Evolutionary conservation across 2,888 invertebrate species (phyloP), one percentile per base, ranked within the genome.

Genomic region (Trachelus stipa): DNA sequence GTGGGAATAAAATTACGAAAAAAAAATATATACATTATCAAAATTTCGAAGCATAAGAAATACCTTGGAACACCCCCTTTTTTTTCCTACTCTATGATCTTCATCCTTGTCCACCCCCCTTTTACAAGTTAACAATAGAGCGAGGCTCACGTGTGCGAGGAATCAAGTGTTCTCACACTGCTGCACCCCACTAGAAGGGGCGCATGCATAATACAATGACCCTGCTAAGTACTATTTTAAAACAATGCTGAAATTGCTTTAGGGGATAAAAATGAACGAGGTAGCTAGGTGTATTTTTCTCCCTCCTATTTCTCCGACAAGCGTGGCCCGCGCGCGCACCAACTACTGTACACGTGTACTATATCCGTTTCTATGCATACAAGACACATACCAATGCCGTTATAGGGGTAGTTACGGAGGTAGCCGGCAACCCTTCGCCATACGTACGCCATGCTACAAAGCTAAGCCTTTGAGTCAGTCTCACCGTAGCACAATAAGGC

Each of bases 221-320:
- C 91, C 91, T 90, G 91, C 90, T 91, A 91, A 91, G 91, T 91
- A 91, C 91, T 91, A 91, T 91, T 91, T 91, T 91, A 91, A 91
- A 91, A 91, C 91, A 91, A 91, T 91, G 91, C 91, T 91, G 90
- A 91, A 91, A 91, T 91, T 91, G 91, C 91, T 91, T 91, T 91
- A 91, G 91, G 91, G 91, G 91, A 91, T 91, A 91, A 91, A 91
- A 91, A 91, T 91, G 91, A 91, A 90, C 90, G 90, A 90, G 90
- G 90, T 89, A 88, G 90, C 88, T 90, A 90, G 91, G 91, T 91
- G 88, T 91, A 91, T 90, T 91, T 91, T 90, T 90, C 89, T 90
- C 89, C 88, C 89, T 11, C 11, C 87, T 86, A 86, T 88, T 87
- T 87, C 89, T 90, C 89, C 88, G 88, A 88, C 86, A 85, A 86